A percentile compares a stretch with the other conserved stretches of the same genome.
phyloP scores from a whole-genome alignment of 1,140 invertebrate genomes.

The Tribolium castaneum region DNA sequence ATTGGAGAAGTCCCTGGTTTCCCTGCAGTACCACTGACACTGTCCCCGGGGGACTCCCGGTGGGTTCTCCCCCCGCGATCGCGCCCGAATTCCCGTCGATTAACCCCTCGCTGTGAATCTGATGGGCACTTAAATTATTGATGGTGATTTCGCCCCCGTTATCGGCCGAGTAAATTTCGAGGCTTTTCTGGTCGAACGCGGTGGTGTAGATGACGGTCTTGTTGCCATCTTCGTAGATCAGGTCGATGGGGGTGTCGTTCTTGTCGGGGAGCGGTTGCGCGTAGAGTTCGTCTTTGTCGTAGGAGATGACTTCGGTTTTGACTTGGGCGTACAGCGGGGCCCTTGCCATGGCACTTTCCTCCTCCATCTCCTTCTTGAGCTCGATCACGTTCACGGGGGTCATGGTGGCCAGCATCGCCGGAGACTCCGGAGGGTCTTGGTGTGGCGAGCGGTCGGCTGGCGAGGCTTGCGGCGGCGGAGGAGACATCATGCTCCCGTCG shows the following conservation, averaged over 20 bases:
- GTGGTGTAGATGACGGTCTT: constrained; percentile 85
- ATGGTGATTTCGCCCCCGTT: constrained; percentile 65
- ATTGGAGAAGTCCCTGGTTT: constrained; percentile 61
- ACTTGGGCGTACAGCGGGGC: constrained; percentile 70
- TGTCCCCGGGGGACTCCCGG: constrained; percentile 60
- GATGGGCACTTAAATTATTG: constrained; percentile 64
- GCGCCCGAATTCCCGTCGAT: constrained; percentile 63
- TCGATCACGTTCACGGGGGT: constrained; percentile 76
- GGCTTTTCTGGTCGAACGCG: constrained; percentile 66
- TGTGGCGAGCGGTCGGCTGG: constrained; percentile 58
- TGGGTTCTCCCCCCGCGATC: constrained; percentile 56
- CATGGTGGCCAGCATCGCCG: constrained; percentile 81
- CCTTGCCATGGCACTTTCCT: constrained; percentile 68
- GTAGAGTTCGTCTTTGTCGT: constrained; percentile 69
- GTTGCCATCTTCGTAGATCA: constrained; percentile 84
- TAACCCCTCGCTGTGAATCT: constrained; percentile 66
- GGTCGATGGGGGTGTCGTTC: constrained; percentile 78
- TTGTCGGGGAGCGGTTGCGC: constrained; percentile 71
- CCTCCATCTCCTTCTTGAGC: constrained; percentile 69
- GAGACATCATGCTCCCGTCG: constrained; percentile 61
- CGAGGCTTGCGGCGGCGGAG: constrained; percentile 61
- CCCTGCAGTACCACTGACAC: constrained; percentile 62
- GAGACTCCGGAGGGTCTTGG: constrained; percentile 68
- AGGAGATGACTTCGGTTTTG: constrained; percentile 66
- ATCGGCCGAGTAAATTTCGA: constrained; percentile 66